Evolutionary conservation across 2,888 invertebrate species (phyloP).

Genomic region (Diarsia rubi): DNA sequence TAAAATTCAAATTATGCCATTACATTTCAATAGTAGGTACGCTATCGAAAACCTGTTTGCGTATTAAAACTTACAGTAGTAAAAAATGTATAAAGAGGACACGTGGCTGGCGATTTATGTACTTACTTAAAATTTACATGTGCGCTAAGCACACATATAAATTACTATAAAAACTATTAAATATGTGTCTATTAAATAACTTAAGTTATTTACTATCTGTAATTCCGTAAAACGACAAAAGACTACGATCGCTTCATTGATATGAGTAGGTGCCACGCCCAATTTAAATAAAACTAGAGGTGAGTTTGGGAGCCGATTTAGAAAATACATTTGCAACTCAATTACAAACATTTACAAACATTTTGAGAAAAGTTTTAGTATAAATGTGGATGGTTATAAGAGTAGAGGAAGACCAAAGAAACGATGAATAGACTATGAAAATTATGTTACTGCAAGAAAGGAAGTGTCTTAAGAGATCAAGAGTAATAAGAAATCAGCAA

Average conservation of each 20-base stretch:
- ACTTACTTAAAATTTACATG: constrained; percentile 21
- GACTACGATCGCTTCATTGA: constrained; percentile 5
- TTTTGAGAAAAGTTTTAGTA: too few species aligned
- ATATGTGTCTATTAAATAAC: too few species aligned
- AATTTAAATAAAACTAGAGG: constrained; percentile 1
- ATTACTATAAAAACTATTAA: too few species aligned
- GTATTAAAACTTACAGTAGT: constrained; percentile 41
- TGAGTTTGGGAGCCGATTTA: constrained; percentile 6
- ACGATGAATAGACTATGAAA: too few species aligned
- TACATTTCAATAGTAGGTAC: constrained; percentile 52
- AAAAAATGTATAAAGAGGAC: constrained; percentile 41
- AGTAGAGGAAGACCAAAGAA: too few species aligned
- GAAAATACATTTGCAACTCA: background rate
- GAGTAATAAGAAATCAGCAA: too few species aligned
- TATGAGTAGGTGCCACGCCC: background rate
- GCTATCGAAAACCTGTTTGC: constrained; percentile 59
- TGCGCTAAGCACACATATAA: constrained; percentile 9
- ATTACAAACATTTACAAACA: background rate
- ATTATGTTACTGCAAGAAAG: too few species aligned
- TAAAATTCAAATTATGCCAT: constrained; percentile 63
- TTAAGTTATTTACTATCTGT: constrained; percentile 50
- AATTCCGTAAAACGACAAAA: constrained; percentile 40
- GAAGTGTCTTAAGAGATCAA: too few species aligned
- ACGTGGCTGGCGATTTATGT: constrained; percentile 56
- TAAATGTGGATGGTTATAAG: too few species aligned